phyloP scores from a whole-genome alignment of 2,888 invertebrate species.

The Tetragnatha montana region DNA sequence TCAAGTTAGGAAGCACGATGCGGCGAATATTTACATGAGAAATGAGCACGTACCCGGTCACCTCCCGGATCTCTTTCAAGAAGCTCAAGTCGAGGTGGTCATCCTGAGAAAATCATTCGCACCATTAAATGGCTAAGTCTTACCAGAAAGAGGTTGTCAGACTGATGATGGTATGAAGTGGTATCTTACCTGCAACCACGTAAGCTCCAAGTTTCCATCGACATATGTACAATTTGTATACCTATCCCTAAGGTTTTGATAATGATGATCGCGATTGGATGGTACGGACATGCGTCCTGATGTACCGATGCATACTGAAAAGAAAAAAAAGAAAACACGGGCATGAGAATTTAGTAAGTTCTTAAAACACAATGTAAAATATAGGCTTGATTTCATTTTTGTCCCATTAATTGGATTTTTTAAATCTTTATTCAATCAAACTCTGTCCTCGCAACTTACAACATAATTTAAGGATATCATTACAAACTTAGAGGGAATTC shows the following conservation, averaged over 20 bases:
- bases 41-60: conserved; percentile 96
- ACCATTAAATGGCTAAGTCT: neutral
- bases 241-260: conserved; percentile 70
- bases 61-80: conserved; percentile 90
- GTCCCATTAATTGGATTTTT: too few relatives aligned
- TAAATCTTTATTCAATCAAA: too few relatives aligned
- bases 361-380: neutral
- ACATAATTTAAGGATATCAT: too few relatives aligned
- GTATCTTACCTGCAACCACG: conserved; percentile 70
- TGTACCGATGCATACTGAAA: conserved; percentile 67
- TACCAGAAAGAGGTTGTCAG: neutral
- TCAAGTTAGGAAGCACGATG: conserved; percentile 89
- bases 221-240: conserved; percentile 78
- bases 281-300: conserved; percentile 67
- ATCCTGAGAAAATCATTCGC: conserved; percentile 75
- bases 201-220: conserved; percentile 78
- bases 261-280: conserved; percentile 66
- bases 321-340: neutral
- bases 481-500: too few relatives aligned
- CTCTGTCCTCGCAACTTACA: too few relatives aligned
- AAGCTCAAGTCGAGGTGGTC: conserved; percentile 90
- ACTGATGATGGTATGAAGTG: neutral
- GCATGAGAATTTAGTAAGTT: neutral
- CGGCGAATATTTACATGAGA: conserved; percentile 91
- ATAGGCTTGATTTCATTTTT: neutral